A percentile compares a stretch with the other conserved stretches of the same genome.
phyloP scores from a whole-genome alignment of 2,113 vertebrate genomes.

The Tragelaphus scriptus region DNA sequence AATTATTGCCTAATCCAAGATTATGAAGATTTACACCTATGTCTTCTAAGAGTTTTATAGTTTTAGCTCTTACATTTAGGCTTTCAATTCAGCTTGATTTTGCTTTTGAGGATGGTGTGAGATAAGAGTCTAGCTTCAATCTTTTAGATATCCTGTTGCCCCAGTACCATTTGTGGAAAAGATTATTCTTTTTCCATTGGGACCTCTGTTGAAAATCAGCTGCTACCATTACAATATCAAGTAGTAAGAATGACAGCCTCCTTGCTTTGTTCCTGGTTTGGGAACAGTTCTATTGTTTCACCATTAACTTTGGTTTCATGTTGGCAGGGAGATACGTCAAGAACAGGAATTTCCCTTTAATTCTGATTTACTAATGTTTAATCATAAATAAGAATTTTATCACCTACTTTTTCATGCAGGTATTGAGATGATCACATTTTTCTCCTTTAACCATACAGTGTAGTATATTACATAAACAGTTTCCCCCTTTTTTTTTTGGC shows the following conservation, averaged over 20 bases:
- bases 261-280: neutral
- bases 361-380: slow-evolving; percentile 22
- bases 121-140: neutral
- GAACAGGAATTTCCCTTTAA: neutral
- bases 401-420: neutral
- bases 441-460: neutral
- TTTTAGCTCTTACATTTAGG: neutral
- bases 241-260: neutral
- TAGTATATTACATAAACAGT: neutral
- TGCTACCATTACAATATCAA: neutral
- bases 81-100: neutral
- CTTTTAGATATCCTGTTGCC: neutral
- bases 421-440: neutral
- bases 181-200: neutral
- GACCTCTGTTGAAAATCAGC: neutral
- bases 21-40: neutral
- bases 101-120: neutral
- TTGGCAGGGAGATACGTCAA: neutral
- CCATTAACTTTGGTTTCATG: neutral
- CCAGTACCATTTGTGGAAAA: neutral
- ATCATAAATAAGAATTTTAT: neutral
- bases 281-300: neutral
- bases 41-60: neutral
- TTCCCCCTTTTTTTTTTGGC: neutral
- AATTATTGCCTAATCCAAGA: neutral